Percentiles rank a stretch among this genome's conserved stretches.
Evolutionary conservation across 1,140 invertebrate genomes (phyloP).

Genomic region (Zaprionus lachaisei): DNA sequence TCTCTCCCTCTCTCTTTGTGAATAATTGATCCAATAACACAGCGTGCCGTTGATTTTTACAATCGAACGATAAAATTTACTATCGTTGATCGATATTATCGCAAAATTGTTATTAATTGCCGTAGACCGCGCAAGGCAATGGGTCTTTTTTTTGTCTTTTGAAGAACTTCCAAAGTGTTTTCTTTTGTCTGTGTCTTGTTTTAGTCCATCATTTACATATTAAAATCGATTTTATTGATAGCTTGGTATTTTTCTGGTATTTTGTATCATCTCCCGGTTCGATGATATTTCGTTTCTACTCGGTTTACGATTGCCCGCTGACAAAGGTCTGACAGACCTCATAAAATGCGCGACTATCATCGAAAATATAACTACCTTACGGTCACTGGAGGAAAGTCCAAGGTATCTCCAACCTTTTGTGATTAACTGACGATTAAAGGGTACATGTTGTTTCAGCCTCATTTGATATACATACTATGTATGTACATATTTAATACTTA

Average conservation of each 20-base stretch:
- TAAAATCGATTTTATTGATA: conserved; percentile 58
- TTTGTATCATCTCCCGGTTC: conserved; percentile 46
- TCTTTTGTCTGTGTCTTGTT: conserved; percentile 45
- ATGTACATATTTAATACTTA: neutral
- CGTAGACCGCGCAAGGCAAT: conserved; percentile 6
- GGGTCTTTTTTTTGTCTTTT: conserved; percentile 22
- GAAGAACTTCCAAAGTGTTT: conserved; percentile 45
- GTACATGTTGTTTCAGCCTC: neutral
- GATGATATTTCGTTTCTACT: conserved; percentile 21
- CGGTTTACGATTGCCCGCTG: conserved; percentile 58
- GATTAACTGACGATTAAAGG: neutral
- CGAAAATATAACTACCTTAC: conserved; percentile 60
- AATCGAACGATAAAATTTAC: conserved; percentile 75
- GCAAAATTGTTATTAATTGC: conserved; percentile 80
- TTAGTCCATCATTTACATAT: conserved; percentile 67
- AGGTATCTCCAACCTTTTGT: neutral
- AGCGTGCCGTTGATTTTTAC: conserved; percentile 78
- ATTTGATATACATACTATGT: too few relatives aligned
- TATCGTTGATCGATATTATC: conserved; percentile 76
- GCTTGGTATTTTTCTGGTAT: conserved; percentile 71
- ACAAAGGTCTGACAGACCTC: conserved; percentile 57
- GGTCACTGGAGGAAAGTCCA: neutral
- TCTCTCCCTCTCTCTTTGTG: conserved; percentile 10
- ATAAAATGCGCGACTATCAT: conserved; percentile 58
- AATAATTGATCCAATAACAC: conserved; percentile 81